Percentiles rank a stretch among this genome's conserved stretches.
Conservation (phyloP, 2,113 vertebrate species). For the Caranx melampygus region DNA sequence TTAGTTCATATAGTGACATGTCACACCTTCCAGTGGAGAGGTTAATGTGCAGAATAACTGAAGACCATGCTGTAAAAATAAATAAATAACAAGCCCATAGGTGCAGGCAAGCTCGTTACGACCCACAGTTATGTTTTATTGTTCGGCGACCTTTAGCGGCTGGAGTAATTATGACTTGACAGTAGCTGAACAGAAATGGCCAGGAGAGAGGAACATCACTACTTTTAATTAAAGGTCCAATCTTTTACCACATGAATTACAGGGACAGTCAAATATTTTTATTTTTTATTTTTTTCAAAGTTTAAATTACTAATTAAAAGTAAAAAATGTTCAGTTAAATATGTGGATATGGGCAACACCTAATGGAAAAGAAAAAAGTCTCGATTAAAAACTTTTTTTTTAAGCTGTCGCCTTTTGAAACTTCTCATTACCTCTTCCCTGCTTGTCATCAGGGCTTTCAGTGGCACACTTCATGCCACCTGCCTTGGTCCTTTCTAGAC, state of each 20-base stretch:
- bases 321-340: neutral
- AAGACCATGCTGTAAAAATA: neutral
- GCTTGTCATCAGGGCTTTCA: conserved; percentile 33
- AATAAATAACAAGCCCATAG: neutral
- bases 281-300: neutral
- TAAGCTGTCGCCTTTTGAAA: conserved; percentile 44
- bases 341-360: neutral
- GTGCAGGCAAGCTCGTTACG: neutral
- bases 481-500: conserved; percentile 44
- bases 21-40: neutral
- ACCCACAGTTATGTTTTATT: neutral
- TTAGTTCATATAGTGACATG: too few relatives aligned
- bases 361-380: neutral
- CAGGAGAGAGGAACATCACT: neutral
- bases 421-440: conserved; percentile 28
- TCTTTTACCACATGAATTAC: neutral
- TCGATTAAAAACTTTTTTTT: conserved; percentile 26
- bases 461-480: conserved; percentile 52
- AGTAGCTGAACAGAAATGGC: neutral
- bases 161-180: neutral
- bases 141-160: neutral
- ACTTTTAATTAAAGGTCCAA: neutral
- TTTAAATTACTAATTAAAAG: neutral
- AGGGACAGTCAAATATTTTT: neutral
- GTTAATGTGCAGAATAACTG: neutral